Evolutionary conservation across 2,888 invertebrate species (phyloP), one percentile per base, ranked within the genome.

Genomic region (Hemaris fuciformis): DNA sequence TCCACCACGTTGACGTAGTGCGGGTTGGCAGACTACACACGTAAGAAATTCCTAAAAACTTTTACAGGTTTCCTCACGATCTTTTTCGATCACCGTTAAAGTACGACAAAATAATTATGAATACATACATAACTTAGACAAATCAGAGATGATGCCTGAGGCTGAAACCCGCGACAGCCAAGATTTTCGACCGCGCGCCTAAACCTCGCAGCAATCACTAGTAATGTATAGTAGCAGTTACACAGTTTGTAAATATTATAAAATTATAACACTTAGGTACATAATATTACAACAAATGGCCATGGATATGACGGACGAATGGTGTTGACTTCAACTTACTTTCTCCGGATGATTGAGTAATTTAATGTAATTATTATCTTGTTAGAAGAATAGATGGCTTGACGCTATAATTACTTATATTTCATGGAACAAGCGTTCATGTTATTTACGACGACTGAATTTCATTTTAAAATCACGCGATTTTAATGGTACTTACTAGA

Each of bases 271-370:
- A 38, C 38, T 38, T n/a, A n/a, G 27, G 27, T 27, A 38, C 38
- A n/a, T n/a, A 38, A 38, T 38, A n/a, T 38, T n/a, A n/a, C 5
- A 38, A 10, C n/a, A 1, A 38, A n/a, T 38, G 38, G 13, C 38
- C 38, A 38, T 38, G 18, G 18, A 18, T 3, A 53, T 18, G 4
- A 31, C 18, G 10, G 3, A 31, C 27, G 3, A 8, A 31, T 18
- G 18, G 27, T 53, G 27, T 13, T 31, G 53, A 31, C 53, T 18
- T 15, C 4, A 10, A 4, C 18, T 27, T 27, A 53, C 53, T 53
- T 53, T 31, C 53, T 53, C 53, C 31, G 18, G 18, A 53, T 18
- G 31, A 53, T 31, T 53, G 53, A 53, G 53, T 31, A 53, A 53
- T 53, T 31, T 48, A 15, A 18, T 27, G 15, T 18, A 53, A 31